These are phyloP conservation scores for Drosophila paracracens DNA, from an alignment of 2,888 invertebrate species.

Conservation along the genomic window DNA sequence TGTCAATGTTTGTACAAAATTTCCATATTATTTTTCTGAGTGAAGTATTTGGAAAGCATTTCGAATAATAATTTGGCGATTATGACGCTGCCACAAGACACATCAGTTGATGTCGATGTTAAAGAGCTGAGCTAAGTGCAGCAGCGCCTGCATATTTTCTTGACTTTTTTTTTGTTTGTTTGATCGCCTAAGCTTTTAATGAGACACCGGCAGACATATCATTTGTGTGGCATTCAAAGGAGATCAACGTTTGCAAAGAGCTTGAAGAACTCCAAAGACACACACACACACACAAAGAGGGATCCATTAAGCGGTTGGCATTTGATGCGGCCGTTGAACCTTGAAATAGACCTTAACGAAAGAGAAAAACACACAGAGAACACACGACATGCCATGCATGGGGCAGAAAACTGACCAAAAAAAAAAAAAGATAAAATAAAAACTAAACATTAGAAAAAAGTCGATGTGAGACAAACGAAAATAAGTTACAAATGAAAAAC, in stretches of 20 bases:
- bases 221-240: conserved; percentile 61
- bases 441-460: conserved; percentile 36
- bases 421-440: background rate
- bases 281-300: conserved; percentile 4
- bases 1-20: background rate
- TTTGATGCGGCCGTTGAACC: conserved; percentile 76
- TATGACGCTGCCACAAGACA: conserved; percentile 17
- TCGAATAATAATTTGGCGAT: conserved; percentile 37
- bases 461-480: conserved; percentile 74
- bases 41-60: conserved; percentile 34
- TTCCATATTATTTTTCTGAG: conserved; percentile 3
- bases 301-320: conserved; percentile 63
- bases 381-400: conserved; percentile 47
- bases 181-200: conserved; percentile 67
- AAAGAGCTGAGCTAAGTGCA: conserved; percentile 36
- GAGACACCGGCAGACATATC: conserved; percentile 58
- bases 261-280: conserved; percentile 35
- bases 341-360: conserved; percentile 72
- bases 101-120: background rate
- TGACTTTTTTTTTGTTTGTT: background rate
- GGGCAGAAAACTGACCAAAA: conserved; percentile 34
- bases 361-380: conserved; percentile 60
- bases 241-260: conserved; percentile 49
- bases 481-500: conserved; percentile 77
- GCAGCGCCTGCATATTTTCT: conserved; percentile 51